phyloP scores from a whole-genome alignment of 2,888 invertebrate species.

The Drosophila kokeensis region DNA sequence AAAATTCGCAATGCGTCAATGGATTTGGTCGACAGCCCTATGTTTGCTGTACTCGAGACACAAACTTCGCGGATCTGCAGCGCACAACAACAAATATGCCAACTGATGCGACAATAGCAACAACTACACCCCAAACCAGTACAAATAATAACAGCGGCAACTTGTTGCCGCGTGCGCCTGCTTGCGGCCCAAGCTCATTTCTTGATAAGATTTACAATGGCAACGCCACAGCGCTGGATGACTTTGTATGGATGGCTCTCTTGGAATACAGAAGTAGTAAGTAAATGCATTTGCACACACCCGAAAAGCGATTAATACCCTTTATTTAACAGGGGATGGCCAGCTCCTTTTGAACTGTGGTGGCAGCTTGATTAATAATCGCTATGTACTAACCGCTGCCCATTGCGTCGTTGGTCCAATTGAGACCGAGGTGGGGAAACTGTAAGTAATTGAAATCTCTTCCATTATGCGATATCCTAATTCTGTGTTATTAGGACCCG shows the following conservation, averaged over 20 bases:
- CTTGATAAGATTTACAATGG: slow-evolving; percentile 88
- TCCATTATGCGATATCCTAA: background rate
- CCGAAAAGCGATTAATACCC: background rate
- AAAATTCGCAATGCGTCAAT: slow-evolving; percentile 76
- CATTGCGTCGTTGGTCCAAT: slow-evolving; percentile 87
- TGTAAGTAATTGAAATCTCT: slow-evolving; percentile 84
- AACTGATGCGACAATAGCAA: background rate
- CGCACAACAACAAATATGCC: slow-evolving; percentile 5
- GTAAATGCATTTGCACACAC: slow-evolving; percentile 48
- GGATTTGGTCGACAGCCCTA: slow-evolving; percentile 75
- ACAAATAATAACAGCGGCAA: slow-evolving; percentile 58
- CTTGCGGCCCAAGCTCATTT: slow-evolving; percentile 79
- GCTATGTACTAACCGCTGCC: slow-evolving; percentile 88
- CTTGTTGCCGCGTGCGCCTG: slow-evolving; percentile 76
- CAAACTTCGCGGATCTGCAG: slow-evolving; percentile 38
- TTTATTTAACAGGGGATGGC: slow-evolving; percentile 58
- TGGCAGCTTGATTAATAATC: slow-evolving; percentile 89
- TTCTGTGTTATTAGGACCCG: slow-evolving; percentile 23
- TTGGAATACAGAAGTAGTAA: slow-evolving; percentile 88
- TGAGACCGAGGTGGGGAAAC: slow-evolving; percentile 85
- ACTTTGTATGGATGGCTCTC: slow-evolving; percentile 90
- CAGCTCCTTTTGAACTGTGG: slow-evolving; percentile 87
- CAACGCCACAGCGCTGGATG: slow-evolving; percentile 87
- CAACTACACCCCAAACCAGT: slow-evolving; percentile 16
- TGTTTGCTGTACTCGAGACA: slow-evolving; percentile 82